phyloP scores from a whole-genome alignment of 2,113 vertebrate species.

The Calypte anna region DNA sequence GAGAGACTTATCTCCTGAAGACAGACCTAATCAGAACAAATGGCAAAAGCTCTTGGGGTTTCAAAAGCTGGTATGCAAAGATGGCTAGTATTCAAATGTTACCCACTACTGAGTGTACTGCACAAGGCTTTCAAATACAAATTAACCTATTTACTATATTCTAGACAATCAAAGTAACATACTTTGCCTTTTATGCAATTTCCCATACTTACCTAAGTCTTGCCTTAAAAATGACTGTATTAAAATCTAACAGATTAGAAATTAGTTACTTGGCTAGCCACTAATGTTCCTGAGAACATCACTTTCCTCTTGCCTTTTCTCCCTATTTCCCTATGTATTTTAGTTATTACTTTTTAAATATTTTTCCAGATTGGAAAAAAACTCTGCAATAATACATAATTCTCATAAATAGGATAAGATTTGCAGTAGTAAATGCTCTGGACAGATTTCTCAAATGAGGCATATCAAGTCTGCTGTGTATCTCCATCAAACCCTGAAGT shows the following conservation, averaged over 20 bases:
- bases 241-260: constrained; percentile 16
- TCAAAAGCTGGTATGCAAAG: constrained; percentile 38
- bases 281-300: neutral
- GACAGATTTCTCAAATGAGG: neutral
- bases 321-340: neutral
- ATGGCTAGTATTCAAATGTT: constrained; percentile 64
- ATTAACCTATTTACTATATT: constrained; percentile 49
- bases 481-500: neutral
- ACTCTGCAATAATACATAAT: neutral
- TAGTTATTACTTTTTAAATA: neutral
- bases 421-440: neutral
- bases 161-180: constrained; percentile 39
- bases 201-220: neutral
- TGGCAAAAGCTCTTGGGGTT: constrained; percentile 37
- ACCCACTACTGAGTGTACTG: neutral
- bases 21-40: constrained; percentile 74
- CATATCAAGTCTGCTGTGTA: neutral
- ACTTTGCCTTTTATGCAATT: constrained; percentile 30
- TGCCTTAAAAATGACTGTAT: neutral
- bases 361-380: neutral
- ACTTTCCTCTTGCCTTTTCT: neutral
- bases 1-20: constrained; percentile 70
- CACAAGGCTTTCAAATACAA: constrained; percentile 60
- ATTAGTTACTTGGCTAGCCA: neutral
- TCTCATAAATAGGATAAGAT: neutral